Evolutionary conservation across 2,888 invertebrate species (phyloP).

Genomic region (Odiellus spinosus): DNA sequence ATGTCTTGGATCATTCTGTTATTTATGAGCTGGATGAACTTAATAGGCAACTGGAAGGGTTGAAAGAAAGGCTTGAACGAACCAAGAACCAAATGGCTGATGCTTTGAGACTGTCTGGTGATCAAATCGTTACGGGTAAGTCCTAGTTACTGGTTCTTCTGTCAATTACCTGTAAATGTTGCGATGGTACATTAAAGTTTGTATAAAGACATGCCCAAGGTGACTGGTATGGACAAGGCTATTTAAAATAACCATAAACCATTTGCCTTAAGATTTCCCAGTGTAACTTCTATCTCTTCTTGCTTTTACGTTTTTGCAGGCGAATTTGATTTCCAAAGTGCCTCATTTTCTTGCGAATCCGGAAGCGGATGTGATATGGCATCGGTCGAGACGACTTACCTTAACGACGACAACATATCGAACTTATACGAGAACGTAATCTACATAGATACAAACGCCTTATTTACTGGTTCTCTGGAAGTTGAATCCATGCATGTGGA

Average conservation of each 20-base stretch:
- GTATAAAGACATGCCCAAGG: background rate
- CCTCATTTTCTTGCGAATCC: constrained; percentile 8
- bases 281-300: background rate
- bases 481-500: constrained; percentile 6
- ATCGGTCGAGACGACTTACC: constrained; percentile 3
- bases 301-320: too few species aligned
- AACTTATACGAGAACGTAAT: constrained; percentile 10
- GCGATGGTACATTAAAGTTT: too few species aligned
- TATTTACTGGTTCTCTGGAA: constrained; percentile 6
- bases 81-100: background rate
- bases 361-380: constrained; percentile 6
- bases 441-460: constrained; percentile 10
- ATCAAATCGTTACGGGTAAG: constrained; percentile 11
- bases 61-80: constrained; percentile 4
- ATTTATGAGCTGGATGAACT: constrained; percentile 3
- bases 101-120: constrained; percentile 5
- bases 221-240: background rate
- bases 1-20: constrained; percentile 6
- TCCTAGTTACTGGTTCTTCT: background rate
- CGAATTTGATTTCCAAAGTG: constrained; percentile 10
- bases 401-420: constrained; percentile 11
- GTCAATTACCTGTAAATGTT: background rate
- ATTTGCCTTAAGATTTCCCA: background rate
- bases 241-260: background rate
- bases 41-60: background rate